Evolutionary conservation across 2,113 vertebrate species (phyloP).

Genomic region (Brachypteracias leptosomus): DNA sequence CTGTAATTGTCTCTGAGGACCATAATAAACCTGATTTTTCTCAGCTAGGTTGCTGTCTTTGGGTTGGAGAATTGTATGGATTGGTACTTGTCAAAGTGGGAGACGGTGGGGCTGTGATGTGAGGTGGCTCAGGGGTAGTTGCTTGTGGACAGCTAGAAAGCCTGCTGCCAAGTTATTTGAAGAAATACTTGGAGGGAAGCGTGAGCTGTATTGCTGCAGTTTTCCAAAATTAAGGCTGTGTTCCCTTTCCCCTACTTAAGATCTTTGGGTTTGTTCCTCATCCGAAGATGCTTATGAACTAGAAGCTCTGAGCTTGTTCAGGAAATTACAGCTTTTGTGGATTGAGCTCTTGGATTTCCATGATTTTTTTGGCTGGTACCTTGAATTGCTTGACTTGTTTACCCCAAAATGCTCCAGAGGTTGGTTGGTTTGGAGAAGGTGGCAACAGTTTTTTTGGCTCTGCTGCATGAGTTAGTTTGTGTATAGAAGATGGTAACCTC

Average conservation of each 20-base stretch:
- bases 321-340: background rate
- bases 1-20: background rate
- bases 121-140: background rate
- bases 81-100: background rate
- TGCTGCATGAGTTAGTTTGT: background rate
- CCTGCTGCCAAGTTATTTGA: background rate
- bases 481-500: background rate
- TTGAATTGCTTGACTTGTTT: background rate
- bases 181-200: background rate
- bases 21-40: background rate
- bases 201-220: background rate
- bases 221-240: background rate
- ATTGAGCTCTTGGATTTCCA: background rate
- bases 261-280: background rate
- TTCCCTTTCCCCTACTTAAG: background rate
- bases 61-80: background rate
- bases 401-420: background rate
- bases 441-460: background rate
- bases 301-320: background rate
- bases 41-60: background rate
- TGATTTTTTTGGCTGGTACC: background rate
- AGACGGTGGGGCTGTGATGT: background rate
- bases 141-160: background rate
- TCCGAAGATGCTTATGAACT: background rate
- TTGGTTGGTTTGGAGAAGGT: background rate